A percentile compares a stretch with the other conserved stretches of the same genome.
Evolutionary conservation across 2,888 invertebrate species (phyloP).

Genomic region (Drosophila antonietae): DNA sequence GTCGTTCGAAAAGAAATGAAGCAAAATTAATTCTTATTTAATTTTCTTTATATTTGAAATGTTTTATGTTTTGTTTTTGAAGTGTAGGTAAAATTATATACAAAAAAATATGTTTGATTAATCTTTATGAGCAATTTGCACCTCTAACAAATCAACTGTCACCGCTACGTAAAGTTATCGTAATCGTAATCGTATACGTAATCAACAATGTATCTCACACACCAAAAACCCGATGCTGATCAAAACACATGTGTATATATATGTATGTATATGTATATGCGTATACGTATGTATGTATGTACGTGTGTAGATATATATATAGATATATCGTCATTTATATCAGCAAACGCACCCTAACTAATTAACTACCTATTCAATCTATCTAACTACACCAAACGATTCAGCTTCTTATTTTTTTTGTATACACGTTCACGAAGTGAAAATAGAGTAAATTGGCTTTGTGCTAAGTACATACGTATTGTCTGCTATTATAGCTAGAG

Average conservation of each 20-base stretch:
- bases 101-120: slow-evolving; percentile 23
- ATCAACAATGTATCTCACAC: slow-evolving; percentile 63
- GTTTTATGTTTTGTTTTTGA: slow-evolving; percentile 18
- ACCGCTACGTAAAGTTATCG: slow-evolving; percentile 68
- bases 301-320: slow-evolving; percentile 15
- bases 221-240: slow-evolving; percentile 33
- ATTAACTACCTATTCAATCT: slow-evolving; percentile 25
- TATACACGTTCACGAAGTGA: neutral
- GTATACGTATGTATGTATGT: slow-evolving; percentile 32
- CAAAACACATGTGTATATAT: slow-evolving; percentile 19
- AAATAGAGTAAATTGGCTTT: neutral
- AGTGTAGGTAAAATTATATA: slow-evolving; percentile 17
- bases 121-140: slow-evolving; percentile 63
- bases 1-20: slow-evolving; percentile 57
- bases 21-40: slow-evolving; percentile 11
- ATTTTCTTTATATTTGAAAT: neutral
- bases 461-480: neutral
- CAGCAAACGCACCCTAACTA: slow-evolving; percentile 46
- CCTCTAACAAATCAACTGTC: slow-evolving; percentile 59
- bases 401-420: neutral
- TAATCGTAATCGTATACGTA: slow-evolving; percentile 25
- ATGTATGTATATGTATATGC: slow-evolving; percentile 32
- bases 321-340: slow-evolving; percentile 11
- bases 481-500: neutral
- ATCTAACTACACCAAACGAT: slow-evolving; percentile 20